Evolutionary conservation across 1,140 invertebrate species (phyloP).

Genomic region (Pissodes strobi): DNA sequence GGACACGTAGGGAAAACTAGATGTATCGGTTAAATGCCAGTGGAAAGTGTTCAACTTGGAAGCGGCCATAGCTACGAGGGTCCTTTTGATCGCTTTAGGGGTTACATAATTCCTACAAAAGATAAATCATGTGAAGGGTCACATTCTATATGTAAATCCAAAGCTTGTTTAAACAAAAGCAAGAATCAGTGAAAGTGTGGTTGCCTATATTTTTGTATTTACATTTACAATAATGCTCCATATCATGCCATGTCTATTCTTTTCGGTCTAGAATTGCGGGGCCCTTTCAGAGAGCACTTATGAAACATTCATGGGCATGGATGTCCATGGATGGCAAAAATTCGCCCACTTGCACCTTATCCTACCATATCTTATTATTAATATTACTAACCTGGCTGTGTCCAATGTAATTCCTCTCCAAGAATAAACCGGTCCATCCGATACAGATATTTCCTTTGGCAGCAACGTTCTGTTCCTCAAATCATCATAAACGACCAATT

Average conservation of each 20-base stretch:
- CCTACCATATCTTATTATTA: too few relatives aligned
- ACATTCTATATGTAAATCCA: background rate
- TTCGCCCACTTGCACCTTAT: too few relatives aligned
- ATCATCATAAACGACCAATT: constrained; percentile 72
- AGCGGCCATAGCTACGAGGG: constrained; percentile 75
- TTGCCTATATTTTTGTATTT: too few relatives aligned
- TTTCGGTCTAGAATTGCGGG: too few relatives aligned
- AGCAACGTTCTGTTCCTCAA: constrained; percentile 62
- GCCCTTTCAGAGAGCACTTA: too few relatives aligned
- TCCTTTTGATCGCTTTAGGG: constrained; percentile 67
- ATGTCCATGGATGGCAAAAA: too few relatives aligned
- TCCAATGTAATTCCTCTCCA: constrained; percentile 77
- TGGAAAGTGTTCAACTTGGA: constrained; percentile 83
- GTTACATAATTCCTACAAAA: constrained; percentile 69
- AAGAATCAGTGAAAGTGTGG: too few relatives aligned
- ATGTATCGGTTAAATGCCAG: constrained; percentile 82
- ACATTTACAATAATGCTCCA: too few relatives aligned
- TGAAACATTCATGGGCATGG: too few relatives aligned
- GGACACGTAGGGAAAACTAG: constrained; percentile 78
- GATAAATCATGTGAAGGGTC: background rate
- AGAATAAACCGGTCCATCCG: constrained; percentile 63
- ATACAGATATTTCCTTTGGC: constrained; percentile 56
- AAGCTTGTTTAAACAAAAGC: too few relatives aligned
- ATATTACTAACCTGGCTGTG: constrained; percentile 60
- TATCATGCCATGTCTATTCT: too few relatives aligned